Evolutionary conservation across 2,888 invertebrate genomes (phyloP).

Genomic region (Seira sanloemensis): DNA sequence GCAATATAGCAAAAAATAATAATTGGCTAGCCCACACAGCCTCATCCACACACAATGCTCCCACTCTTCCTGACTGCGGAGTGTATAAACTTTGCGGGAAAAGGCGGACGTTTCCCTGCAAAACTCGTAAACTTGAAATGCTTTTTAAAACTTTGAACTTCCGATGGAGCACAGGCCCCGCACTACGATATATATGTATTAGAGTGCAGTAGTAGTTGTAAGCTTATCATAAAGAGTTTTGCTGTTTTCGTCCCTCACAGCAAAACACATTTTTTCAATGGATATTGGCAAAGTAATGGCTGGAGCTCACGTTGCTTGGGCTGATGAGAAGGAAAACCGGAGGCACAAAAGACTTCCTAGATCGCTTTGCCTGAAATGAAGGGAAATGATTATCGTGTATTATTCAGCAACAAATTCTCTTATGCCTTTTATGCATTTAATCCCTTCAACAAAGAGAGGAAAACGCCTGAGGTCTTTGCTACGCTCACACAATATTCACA

Average conservation of each 20-base stretch:
- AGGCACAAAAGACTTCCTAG: not conserved
- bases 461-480: not conserved
- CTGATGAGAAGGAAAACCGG: not conserved
- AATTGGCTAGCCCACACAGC: not conserved
- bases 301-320: not conserved
- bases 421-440: not conserved
- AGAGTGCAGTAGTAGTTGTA: no score
- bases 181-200: no score
- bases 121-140: not conserved
- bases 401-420: not conserved
- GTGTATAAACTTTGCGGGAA: not conserved
- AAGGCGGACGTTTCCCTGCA: no score
- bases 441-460: not conserved
- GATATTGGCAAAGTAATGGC: not conserved
- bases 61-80: not conserved
- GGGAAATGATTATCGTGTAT: not conserved
- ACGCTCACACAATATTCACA: not conserved
- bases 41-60: no score
- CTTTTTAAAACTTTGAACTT: no score
- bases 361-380: no score
- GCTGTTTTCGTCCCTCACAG: not conserved
- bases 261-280: not conserved
- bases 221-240: no score
- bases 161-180: no score
- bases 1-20: not conserved